Evolutionary conservation across 1,140 invertebrate genomes (phyloP).

Genomic region (Heliconius himera): DNA sequence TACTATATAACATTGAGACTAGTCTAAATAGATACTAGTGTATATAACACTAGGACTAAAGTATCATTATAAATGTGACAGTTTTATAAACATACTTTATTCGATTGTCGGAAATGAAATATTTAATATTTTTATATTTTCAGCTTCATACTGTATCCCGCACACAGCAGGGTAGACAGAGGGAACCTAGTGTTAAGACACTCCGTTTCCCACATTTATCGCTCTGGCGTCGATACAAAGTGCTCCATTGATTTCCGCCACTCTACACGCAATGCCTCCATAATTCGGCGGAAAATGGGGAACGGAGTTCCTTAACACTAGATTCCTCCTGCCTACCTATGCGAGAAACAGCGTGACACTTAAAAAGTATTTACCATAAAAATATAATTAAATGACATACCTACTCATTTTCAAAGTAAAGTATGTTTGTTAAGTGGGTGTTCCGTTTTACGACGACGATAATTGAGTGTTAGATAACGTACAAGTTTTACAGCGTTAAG

Average conservation of each 20-base stretch:
- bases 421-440: background rate
- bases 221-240: background rate
- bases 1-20: too few species aligned
- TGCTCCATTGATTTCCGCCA: too few species aligned
- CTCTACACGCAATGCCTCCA: background rate
- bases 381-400: too few species aligned
- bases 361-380: background rate
- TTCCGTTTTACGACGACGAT: background rate
- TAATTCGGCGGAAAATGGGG: background rate
- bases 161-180: too few species aligned
- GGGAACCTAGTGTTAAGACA: too few species aligned
- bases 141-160: too few species aligned
- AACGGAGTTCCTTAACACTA: background rate
- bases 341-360: background rate
- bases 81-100: too few species aligned
- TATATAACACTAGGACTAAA: too few species aligned
- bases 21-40: too few species aligned
- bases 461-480: constrained; percentile 9
- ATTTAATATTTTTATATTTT: too few species aligned
- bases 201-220: background rate
- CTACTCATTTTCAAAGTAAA: background rate
- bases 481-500: background rate
- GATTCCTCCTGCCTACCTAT: background rate
- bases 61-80: too few species aligned
- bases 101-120: too few species aligned